Evolutionary conservation across 2,888 invertebrate species (phyloP).

Genomic region (Leptinotarsa juncta): DNA sequence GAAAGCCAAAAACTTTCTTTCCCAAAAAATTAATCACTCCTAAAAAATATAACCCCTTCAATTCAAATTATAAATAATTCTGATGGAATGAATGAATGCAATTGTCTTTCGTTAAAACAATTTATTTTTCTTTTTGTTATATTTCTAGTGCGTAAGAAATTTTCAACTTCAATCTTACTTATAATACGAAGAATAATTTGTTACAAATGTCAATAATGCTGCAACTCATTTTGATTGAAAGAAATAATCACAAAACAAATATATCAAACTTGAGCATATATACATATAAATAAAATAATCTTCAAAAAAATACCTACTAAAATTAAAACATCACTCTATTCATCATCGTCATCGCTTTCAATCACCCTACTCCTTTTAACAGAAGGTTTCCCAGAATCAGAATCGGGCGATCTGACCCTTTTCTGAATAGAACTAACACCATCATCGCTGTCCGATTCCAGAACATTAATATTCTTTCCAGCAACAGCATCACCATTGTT

Average conservation of each 20-base stretch:
- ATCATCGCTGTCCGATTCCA: background rate
- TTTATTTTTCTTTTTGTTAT: too few relatives aligned
- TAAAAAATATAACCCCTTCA: too few relatives aligned
- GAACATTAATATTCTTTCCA: slow-evolving; percentile 2
- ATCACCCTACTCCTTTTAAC: slow-evolving; percentile 54
- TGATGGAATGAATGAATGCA: too few relatives aligned
- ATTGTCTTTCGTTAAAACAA: too few relatives aligned
- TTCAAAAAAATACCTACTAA: background rate
- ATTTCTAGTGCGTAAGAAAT: too few relatives aligned
- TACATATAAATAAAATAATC: background rate
- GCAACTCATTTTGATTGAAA: background rate
- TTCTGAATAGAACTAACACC: slow-evolving; percentile 34
- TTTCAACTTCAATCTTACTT: too few relatives aligned
- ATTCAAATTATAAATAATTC: too few relatives aligned
- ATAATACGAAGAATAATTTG: too few relatives aligned
- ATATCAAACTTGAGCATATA: background rate
- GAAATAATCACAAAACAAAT: background rate
- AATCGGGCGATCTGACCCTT: slow-evolving; percentile 51
- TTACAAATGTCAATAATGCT: too few relatives aligned
- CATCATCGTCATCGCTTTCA: slow-evolving; percentile 55
- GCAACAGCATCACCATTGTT: background rate
- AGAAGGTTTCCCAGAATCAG: slow-evolving; percentile 43
- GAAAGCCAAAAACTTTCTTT: too few relatives aligned
- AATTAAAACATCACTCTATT: background rate
- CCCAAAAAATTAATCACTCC: too few relatives aligned